Evolutionary conservation across 2,113 vertebrate species (phyloP), one percentile per base, ranked within the genome.

Genomic region (Dipodomys ordii): DNA sequence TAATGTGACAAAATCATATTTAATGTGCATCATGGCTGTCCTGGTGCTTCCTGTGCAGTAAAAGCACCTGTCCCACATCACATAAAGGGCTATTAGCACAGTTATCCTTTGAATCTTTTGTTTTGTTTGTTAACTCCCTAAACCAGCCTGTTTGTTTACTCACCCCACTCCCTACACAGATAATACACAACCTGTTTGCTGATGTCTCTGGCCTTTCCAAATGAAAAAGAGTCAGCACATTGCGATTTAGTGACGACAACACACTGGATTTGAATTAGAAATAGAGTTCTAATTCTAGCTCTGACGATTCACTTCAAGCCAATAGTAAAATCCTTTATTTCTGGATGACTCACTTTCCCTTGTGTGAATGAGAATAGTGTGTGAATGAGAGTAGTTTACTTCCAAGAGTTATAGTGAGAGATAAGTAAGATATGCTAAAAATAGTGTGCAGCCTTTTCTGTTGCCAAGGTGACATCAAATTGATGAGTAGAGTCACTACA

Each of bases 371-470:
- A 93, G 23, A 95, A 79, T 49, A 49, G 49, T 49, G 12, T 49
- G 49, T 49, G 49, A 49, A 49, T 49, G 49, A 49, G 9, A 49
- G 12, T 86, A 79, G 79, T 88, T 93, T 94, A 71, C 65, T 95
- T 95, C 94, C 80, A 91, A 94, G 90, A 92, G 67, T 65, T 95
- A 93, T 67, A 88, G 84, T 6, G 19, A 93, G 25, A 95, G 78
- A 95, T 94, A 96, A 96, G 73, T 90, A 95, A 94, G 92, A 95
- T 87, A 88, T 30, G 65, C 93, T 92, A 89, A 96, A 95, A 97
- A 96, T 96, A 97, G 90, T 86, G 25, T 39, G 10, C 23, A 79
- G 77, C 53, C 87, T 85, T 93, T 96, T 91, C 85, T 90, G 90
- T 95, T 97, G 85, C 88, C 95, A 88, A 94, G 88, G 95, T 86